Evolutionary conservation across 2,113 vertebrate genomes (phyloP).

Genomic region (Oxyura jamaicensis): DNA sequence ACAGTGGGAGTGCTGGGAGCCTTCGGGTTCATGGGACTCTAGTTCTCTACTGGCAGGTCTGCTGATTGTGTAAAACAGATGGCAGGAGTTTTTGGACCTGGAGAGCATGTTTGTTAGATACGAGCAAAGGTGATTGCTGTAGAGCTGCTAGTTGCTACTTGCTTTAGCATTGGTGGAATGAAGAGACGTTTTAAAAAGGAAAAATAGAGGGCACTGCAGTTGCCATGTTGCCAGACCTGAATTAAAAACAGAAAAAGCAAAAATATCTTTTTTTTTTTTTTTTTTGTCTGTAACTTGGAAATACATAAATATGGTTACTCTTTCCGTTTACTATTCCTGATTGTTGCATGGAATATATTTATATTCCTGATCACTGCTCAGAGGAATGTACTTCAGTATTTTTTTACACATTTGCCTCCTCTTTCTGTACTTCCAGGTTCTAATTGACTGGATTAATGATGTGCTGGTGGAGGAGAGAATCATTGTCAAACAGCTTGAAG

Average conservation of each 20-base stretch:
- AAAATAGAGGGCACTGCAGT: not conserved
- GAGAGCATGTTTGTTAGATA: not conserved
- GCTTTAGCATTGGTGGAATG: not conserved
- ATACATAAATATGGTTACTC: not conserved
- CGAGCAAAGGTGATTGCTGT: not conserved
- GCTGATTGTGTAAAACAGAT: not conserved
- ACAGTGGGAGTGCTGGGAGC: not conserved
- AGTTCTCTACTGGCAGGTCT: not conserved
- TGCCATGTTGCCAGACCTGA: not conserved
- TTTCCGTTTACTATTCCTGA: not conserved
- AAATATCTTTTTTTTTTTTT: not conserved
- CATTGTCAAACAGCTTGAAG: slow-evolving; percentile 95
- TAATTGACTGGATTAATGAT: slow-evolving; percentile 95
- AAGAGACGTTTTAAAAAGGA: not conserved
- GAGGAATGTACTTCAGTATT: accelerated
- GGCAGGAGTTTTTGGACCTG: not conserved
- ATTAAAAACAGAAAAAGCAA: not conserved
- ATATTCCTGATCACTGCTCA: not conserved
- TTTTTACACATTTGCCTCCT: not conserved
- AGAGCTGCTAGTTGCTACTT: not conserved
- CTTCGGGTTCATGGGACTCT: not conserved
- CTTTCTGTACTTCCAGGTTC: slow-evolving; percentile 77
- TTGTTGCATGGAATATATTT: not conserved
- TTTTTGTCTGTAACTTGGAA: not conserved
- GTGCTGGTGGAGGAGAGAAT: slow-evolving; percentile 95